Percentiles rank a stretch among this genome's conserved stretches.
phyloP scores from a whole-genome alignment of 2,113 vertebrate species.

The mouse (Mus musculus) region DNA sequence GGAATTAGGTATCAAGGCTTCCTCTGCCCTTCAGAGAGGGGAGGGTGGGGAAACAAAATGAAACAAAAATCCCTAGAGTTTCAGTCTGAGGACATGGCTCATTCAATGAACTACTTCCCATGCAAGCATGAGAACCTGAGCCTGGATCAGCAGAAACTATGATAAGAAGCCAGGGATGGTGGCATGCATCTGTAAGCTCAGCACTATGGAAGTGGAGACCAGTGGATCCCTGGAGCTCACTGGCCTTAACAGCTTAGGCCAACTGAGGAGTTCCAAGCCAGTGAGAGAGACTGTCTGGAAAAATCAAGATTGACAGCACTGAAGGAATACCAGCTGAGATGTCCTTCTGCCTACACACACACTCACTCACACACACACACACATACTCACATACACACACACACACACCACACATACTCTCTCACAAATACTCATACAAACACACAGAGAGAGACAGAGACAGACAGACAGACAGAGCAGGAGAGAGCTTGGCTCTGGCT shows the following conservation, averaged over 20 bases:
- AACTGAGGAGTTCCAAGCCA: background rate
- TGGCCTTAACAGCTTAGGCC: background rate
- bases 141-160: too few species aligned
- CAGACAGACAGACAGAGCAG: background rate
- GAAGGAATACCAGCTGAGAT: background rate
- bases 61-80: background rate
- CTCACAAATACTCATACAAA: background rate
- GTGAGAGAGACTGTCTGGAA: background rate
- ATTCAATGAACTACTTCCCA: background rate
- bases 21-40: background rate
- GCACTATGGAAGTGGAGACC: too few species aligned
- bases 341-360: background rate
- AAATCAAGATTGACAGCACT: background rate
- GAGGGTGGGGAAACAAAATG: background rate
- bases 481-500: background rate
- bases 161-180: background rate
- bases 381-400: background rate
- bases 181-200: too few species aligned
- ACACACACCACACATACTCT: background rate
- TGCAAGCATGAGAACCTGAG: background rate
- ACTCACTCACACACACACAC: background rate
- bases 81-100: background rate
- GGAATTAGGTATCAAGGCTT: conserved; percentile 7
- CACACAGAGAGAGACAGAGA: background rate
- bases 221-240: background rate